Base-by-base conservation (phyloP, 2,888 invertebrate genomes). In the Drosophila tripunctata region DNA sequence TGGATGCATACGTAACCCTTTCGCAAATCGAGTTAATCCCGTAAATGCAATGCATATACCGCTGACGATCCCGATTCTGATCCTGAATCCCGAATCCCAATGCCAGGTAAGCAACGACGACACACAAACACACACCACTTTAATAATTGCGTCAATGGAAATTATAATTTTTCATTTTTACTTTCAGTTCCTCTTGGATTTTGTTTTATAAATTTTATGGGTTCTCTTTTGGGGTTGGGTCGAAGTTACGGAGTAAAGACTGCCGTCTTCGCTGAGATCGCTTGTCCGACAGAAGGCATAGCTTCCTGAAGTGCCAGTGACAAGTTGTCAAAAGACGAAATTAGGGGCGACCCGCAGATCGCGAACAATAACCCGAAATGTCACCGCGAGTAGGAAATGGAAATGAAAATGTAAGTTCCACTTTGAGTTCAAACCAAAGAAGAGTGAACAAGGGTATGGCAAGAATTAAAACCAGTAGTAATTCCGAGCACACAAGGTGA, bases 131-230 rank as follows among this genome's bases (percentile, higher is more conserved):
- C 54, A 51, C 47, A 57, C 38, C 57, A 55, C 52, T 47, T 62
- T 72, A 36, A 71, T 74, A 80, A 67, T 73, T 77, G 74, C 80
- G 64, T 72, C 69, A 71, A 77, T 69, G 67, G 64, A 83, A 78
- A 79, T 88, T 81, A 87, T 87, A 76, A 87, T 87, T 87, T 86
- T 88, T 87, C 88, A 87, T 87, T 86, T 71, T 70, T 61, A 24
- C 27, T 41, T 17, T 54, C 35, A 21, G 8, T 31, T 52, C 35
- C 41, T 30, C 36, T 17, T 45, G 38, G 31, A 43, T 58, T 54
- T 45, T 15, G 22, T 41, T 41, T 38, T n/a, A n/a, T n/a, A n/a
- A n/a, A n/a, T 6, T 14, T 14, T 58, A 19, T 45, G 55, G 44
- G 21, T 35, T 77, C 50, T 70, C 43, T 40, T 68, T 45, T 40